Percentiles rank a stretch among this genome's conserved stretches.
Conservation (phyloP, 2,113 vertebrate genomes). For the Perca schrenkii region DNA sequence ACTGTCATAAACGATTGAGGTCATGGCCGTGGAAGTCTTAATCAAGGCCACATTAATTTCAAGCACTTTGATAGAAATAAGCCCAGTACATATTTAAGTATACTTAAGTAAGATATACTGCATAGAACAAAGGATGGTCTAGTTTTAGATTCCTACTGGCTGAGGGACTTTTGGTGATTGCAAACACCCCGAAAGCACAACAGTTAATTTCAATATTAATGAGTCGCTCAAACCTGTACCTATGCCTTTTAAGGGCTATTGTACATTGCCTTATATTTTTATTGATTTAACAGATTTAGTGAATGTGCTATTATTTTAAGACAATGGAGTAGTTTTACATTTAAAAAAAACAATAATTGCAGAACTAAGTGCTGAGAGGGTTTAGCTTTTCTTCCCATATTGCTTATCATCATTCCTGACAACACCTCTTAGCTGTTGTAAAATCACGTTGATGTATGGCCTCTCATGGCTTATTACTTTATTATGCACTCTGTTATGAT, state of each 20-base stretch:
- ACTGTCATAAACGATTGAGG: conserved; percentile 37
- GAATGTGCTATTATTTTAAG: conserved; percentile 22
- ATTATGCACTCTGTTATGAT: conserved; percentile 50
- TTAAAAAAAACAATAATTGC: conserved; percentile 39
- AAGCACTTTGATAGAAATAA: conserved; percentile 16
- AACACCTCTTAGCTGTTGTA: conserved; percentile 34
- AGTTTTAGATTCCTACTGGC: not conserved
- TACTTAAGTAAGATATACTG: not conserved
- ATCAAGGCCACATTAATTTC: conserved; percentile 13
- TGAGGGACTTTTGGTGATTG: conserved; percentile 10
- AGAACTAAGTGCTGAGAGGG: conserved; percentile 29
- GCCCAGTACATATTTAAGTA: not conserved
- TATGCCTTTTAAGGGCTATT: conserved; percentile 1
- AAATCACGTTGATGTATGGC: conserved; percentile 38
- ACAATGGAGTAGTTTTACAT: conserved; percentile 13
- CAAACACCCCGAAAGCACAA: not conserved
- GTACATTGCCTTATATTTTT: not conserved
- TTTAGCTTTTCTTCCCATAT: conserved; percentile 25
- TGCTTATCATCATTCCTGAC: conserved; percentile 30
- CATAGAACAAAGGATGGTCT: not conserved
- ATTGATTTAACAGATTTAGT: conserved; percentile 18
- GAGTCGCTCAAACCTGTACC: not conserved
- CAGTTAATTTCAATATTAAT: conserved; percentile 18
- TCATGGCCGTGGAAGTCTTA: not conserved
- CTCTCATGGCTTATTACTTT: conserved; percentile 41